phyloP scores from a whole-genome alignment of 2,113 vertebrate genomes.

The Lamprologus ornatipinnis region DNA sequence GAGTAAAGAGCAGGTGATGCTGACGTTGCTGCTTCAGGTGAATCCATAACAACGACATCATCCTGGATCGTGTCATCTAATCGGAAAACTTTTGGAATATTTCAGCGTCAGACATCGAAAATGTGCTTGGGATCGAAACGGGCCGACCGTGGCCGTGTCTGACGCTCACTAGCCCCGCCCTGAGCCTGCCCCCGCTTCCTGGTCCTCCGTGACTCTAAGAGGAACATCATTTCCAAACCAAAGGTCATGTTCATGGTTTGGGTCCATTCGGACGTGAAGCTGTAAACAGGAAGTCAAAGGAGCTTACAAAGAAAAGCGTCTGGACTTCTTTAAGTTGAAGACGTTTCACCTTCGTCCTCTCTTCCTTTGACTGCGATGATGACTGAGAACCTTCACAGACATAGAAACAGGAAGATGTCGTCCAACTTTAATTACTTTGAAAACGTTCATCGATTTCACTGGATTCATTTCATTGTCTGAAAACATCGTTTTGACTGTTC shows the following conservation, averaged over 20 bases:
- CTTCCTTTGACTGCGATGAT: no score
- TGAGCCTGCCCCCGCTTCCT: neutral
- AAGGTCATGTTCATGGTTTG: neutral
- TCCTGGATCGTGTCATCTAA: no score
- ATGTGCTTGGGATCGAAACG: neutral
- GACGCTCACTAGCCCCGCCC: neutral
- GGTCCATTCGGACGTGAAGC: neutral
- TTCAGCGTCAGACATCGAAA: neutral
- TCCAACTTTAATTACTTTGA: neutral
- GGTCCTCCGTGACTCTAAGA: neutral
- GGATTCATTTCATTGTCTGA: neutral
- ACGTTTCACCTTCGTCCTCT: no score
- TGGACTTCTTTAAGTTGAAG: no score
- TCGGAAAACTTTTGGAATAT: neutral
- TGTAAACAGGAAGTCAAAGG: no score
- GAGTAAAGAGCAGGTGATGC: neutral
- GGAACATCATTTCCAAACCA: neutral
- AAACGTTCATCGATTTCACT: neutral
- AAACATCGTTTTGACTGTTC: neutral
- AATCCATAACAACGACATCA: neutral
- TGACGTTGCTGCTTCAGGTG: neutral
- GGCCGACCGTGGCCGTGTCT: neutral
- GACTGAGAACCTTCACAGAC: no score
- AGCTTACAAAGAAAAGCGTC: no score
- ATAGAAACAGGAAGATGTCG: neutral